These are phyloP conservation scores for Clarias fuscus DNA, from an alignment of 2,797 vertebrate genomes.

Conservation along the genomic window DNA sequence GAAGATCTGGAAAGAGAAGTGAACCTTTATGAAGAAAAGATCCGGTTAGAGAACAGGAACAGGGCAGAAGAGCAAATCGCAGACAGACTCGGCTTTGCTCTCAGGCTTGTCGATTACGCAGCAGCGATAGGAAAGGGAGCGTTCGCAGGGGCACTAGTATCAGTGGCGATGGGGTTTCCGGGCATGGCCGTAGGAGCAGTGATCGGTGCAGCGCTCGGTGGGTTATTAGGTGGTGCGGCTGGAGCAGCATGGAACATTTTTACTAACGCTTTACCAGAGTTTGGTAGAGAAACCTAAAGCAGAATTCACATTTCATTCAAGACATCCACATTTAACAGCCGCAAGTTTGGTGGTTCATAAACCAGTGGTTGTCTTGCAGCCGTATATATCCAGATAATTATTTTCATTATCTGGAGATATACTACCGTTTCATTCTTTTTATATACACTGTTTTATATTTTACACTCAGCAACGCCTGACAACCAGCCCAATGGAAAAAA, in stretches of 20 bases:
- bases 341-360: neutral
- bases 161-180: slow-evolving; percentile 17
- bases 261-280: slow-evolving; percentile 6
- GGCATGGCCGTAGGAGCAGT: slow-evolving; percentile 29
- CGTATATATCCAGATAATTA: neutral
- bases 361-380: neutral
- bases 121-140: slow-evolving; percentile 51
- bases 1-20: slow-evolving; percentile 33
- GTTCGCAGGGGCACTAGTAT: slow-evolving; percentile 14
- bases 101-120: slow-evolving; percentile 50
- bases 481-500: neutral
- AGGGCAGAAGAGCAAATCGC: slow-evolving; percentile 46
- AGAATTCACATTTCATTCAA: neutral
- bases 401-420: neutral
- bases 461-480: neutral
- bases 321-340: neutral
- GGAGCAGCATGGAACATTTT: slow-evolving; percentile 31
- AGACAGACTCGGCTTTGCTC: slow-evolving; percentile 43
- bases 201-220: slow-evolving; percentile 46
- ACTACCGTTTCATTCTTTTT: no score
- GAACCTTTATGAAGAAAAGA: slow-evolving; percentile 5
- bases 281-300: neutral
- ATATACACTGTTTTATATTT: no score
- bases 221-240: slow-evolving; percentile 36
- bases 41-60: slow-evolving; percentile 41